These are phyloP conservation scores for Brachyistius frenatus DNA, from an alignment of 2,113 vertebrate genomes.

Conservation along the genomic window DNA sequence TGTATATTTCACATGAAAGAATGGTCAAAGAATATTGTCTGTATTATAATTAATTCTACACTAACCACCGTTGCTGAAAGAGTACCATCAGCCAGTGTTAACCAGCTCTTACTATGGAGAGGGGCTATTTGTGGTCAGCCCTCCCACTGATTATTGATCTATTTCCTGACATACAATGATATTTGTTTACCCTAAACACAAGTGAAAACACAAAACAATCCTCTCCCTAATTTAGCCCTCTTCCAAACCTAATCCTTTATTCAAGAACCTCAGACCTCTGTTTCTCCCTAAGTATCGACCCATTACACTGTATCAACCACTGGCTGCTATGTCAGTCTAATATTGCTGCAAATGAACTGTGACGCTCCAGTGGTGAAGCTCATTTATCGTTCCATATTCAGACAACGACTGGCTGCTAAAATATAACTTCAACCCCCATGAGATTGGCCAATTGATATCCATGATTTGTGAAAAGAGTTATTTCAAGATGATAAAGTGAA, in stretches of 20 bases:
- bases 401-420: conserved; percentile 23
- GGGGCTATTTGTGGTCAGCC: no score
- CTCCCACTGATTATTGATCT: no score
- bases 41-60: not conserved
- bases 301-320: conserved; percentile 9
- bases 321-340: conserved; percentile 27
- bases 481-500: conserved; percentile 6
- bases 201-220: no score
- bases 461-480: conserved; percentile 17
- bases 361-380: conserved; percentile 49
- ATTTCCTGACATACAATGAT: no score
- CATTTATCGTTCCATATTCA: conserved; percentile 40
- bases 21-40: no score
- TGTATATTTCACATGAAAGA: no score
- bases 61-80: not conserved
- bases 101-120: no score
- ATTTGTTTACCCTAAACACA: no score
- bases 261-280: no score
- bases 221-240: no score
- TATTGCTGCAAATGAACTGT: conserved; percentile 49
- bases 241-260: no score
- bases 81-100: no score
- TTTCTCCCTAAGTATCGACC: not conserved
- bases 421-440: not conserved
- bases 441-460: conserved; percentile 9